These are phyloP conservation scores for Entomobrya proxima DNA, from an alignment of 2,888 invertebrate genomes.

Conservation along the genomic window DNA sequence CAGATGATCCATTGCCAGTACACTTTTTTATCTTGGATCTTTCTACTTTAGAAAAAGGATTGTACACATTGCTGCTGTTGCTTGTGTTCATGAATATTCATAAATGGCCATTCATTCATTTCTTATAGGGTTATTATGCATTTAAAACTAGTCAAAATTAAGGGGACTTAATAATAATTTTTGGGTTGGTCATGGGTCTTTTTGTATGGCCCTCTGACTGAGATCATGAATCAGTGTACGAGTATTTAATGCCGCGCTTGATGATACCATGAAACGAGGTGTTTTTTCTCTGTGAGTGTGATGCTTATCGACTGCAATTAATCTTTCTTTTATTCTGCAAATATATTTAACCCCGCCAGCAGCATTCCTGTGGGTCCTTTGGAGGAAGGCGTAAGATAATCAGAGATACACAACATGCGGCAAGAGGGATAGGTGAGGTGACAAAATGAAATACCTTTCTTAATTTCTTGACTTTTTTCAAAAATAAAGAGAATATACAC, in stretches of 20 bases:
- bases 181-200: constrained; percentile 16
- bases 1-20: constrained; percentile 44
- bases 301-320: constrained; percentile 40
- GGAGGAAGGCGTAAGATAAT: not conserved
- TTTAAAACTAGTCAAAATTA: not conserved
- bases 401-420: not conserved
- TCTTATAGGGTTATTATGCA: too few species aligned
- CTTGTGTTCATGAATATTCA: constrained; percentile 48
- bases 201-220: not conserved
- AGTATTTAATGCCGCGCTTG: not conserved
- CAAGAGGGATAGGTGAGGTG: constrained; percentile 15
- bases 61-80: not conserved
- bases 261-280: constrained; percentile 25
- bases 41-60: not conserved
- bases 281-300: constrained; percentile 31
- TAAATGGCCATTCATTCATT: constrained; percentile 11
- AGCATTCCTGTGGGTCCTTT: constrained; percentile 50
- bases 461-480: too few species aligned
- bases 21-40: not conserved
- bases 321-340: constrained; percentile 26
- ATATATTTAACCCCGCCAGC: not conserved
- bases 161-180: not conserved
- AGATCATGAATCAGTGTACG: not conserved
- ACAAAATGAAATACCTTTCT: constrained; percentile 44
- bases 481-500: not conserved